A percentile compares a stretch with the other conserved stretches of the same genome.
Evolutionary conservation across 1,140 invertebrate genomes (phyloP).

Genomic region (Drosophila erecta): DNA sequence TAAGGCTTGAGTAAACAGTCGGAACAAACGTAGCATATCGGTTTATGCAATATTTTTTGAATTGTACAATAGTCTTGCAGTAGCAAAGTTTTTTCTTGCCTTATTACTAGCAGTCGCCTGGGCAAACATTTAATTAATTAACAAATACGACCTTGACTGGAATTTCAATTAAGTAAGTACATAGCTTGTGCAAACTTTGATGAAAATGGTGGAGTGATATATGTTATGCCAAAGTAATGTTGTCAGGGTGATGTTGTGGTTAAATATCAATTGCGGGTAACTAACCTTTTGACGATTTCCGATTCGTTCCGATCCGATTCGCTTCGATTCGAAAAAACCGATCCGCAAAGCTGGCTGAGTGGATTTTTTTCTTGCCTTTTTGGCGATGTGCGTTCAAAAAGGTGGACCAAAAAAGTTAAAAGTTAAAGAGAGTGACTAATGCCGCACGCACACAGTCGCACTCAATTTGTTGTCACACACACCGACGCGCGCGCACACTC

Average conservation of each 20-base stretch:
- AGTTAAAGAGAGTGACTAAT: constrained; percentile 72
- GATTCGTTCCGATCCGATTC: constrained; percentile 31
- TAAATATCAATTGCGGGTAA: constrained; percentile 36
- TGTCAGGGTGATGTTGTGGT: constrained; percentile 13
- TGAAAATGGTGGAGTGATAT: constrained; percentile 15
- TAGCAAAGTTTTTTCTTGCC: constrained; percentile 17
- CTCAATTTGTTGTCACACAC: constrained; percentile 38
- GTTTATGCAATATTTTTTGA: constrained; percentile 62
- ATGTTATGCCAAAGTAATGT: neutral
- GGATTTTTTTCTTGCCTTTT: constrained; percentile 11
- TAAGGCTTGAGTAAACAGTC: constrained; percentile 20
- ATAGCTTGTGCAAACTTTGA: constrained; percentile 31
- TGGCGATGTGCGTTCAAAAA: constrained; percentile 51
- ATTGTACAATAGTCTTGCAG: constrained; percentile 35
- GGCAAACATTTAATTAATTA: constrained; percentile 59
- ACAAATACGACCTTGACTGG: constrained; percentile 51
- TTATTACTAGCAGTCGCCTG: constrained; percentile 24
- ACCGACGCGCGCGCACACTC: constrained; percentile 14
- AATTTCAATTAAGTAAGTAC: constrained; percentile 47
- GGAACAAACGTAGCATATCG: constrained; percentile 35
- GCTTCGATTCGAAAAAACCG: neutral
- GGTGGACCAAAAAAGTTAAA: constrained; percentile 48
- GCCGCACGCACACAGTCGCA: constrained; percentile 40
- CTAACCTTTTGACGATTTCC: constrained; percentile 37
- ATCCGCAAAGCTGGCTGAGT: constrained; percentile 21